Evolutionary conservation across 2,797 vertebrate genomes (phyloP).

Genomic region (Oryzias dopingdopingensis): DNA sequence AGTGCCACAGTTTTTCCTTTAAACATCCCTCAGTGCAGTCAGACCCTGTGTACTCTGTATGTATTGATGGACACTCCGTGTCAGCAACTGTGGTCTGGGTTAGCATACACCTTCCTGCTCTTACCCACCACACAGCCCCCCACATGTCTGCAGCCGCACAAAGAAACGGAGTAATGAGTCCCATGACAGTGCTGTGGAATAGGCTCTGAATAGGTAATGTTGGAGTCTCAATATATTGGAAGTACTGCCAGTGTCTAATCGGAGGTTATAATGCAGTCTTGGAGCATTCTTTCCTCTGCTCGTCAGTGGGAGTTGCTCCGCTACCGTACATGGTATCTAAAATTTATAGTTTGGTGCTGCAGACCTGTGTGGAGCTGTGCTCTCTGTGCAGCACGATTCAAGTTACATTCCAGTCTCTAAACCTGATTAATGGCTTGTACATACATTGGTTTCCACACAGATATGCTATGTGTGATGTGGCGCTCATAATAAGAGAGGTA

Average conservation of each 20-base stretch:
- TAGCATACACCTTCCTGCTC: conserved; percentile 36
- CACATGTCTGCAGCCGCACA: conserved; percentile 60
- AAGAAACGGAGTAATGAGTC: conserved; percentile 74
- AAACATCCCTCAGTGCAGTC: conserved; percentile 53
- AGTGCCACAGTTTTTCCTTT: conserved; percentile 35
- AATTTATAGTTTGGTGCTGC: conserved; percentile 48
- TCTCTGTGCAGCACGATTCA: conserved; percentile 32
- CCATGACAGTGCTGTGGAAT: conserved; percentile 60
- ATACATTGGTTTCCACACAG: conserved; percentile 18
- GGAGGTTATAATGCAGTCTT: conserved; percentile 57
- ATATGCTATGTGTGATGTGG: conserved; percentile 30
- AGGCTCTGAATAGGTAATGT: conserved; percentile 72
- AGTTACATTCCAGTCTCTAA: conserved; percentile 39
- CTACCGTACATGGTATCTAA: conserved; percentile 48
- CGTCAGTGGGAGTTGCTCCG: conserved; percentile 47
- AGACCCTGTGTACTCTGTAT: conserved; percentile 43
- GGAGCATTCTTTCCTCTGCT: conserved; percentile 53
- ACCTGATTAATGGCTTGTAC: conserved; percentile 52
- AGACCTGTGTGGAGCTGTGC: conserved; percentile 36
- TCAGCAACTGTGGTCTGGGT: conserved; percentile 53
- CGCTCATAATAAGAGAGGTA: conserved; percentile 28
- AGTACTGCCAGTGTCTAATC: conserved; percentile 54
- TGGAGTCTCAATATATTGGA: conserved; percentile 63
- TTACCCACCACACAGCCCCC: conserved; percentile 44
- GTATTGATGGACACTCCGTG: conserved; percentile 59